A percentile compares a stretch with the other conserved stretches of the same genome.
Conservation (phyloP, 2,797 vertebrate genomes). For the Hapalemur alaotrensis region DNA sequence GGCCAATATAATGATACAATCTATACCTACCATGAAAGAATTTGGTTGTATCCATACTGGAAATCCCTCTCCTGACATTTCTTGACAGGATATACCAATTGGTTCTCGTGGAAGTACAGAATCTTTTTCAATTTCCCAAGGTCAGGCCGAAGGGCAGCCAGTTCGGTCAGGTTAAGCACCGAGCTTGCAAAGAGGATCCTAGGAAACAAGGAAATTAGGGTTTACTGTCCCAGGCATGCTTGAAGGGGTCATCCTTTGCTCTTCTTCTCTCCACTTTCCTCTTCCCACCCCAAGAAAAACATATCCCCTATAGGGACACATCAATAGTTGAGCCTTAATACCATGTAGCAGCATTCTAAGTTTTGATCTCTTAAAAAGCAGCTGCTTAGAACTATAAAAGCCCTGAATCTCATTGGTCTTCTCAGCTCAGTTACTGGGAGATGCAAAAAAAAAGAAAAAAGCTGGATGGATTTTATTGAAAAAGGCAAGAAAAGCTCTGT, state of each 20-base stretch:
- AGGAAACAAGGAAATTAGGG: conserved; percentile 88
- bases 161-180: conserved; percentile 92
- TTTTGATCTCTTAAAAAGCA: conserved; percentile 92
- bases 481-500: conserved; percentile 86
- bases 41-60: conserved; percentile 98
- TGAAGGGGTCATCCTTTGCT: conserved; percentile 87
- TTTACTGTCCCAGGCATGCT: conserved; percentile 79
- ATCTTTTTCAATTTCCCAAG: conserved; percentile 95
- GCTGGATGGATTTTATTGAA: conserved; percentile 86
- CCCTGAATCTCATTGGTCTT: conserved; percentile 87
- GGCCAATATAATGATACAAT: not conserved
- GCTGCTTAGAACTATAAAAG: conserved; percentile 87
- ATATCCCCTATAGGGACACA: conserved; percentile 89
- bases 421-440: conserved; percentile 83
- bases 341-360: conserved; percentile 83
- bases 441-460: conserved; percentile 78
- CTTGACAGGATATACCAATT: conserved; percentile 93
- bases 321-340: conserved; percentile 89
- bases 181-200: conserved; percentile 93
- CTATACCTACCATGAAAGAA: conserved; percentile 94
- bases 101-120: conserved; percentile 99
- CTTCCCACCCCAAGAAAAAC: conserved; percentile 76
- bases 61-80: conserved; percentile 94
- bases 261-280: conserved; percentile 77
- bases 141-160: conserved; percentile 93